Evolutionary conservation across 2,888 invertebrate species (phyloP).

Genomic region (Lysandra coridon): DNA sequence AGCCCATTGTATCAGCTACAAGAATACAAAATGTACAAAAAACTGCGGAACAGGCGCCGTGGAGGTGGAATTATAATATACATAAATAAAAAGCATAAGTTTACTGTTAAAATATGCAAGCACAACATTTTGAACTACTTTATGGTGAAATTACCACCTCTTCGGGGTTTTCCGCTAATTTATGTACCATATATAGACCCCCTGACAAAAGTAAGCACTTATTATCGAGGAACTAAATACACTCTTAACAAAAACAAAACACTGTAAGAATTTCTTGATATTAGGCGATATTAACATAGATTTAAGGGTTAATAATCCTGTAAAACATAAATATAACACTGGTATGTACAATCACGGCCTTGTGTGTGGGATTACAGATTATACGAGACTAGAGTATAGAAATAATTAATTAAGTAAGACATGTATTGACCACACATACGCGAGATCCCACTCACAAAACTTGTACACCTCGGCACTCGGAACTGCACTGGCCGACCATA

Average conservation of each 20-base stretch:
- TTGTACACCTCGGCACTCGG: too few relatives aligned
- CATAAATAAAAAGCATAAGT: slow-evolving; percentile 37
- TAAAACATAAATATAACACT: too few relatives aligned
- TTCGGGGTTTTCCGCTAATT: slow-evolving; percentile 27
- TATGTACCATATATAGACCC: slow-evolving; percentile 37
- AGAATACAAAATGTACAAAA: slow-evolving; percentile 38
- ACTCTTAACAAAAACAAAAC: slow-evolving; percentile 10
- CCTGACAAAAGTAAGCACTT: slow-evolving; percentile 36
- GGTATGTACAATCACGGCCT: too few relatives aligned
- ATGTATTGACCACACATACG: too few relatives aligned
- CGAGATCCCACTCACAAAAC: too few relatives aligned
- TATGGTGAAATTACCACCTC: slow-evolving; percentile 35
- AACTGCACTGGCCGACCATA: too few relatives aligned
- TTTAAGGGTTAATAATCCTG: too few relatives aligned
- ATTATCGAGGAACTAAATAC: slow-evolving; percentile 36
- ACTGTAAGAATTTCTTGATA: too few relatives aligned
- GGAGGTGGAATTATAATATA: slow-evolving; percentile 41
- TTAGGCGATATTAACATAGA: too few relatives aligned
- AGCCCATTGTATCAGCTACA: slow-evolving; percentile 37
- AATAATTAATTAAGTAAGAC: too few relatives aligned
- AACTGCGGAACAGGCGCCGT: slow-evolving; percentile 34
- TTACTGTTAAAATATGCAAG: slow-evolving; percentile 19
- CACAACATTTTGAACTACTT: slow-evolving; percentile 38
- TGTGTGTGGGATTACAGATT: too few relatives aligned
- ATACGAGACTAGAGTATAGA: too few relatives aligned